These are phyloP conservation scores for Porites lobata DNA, from an alignment of 92 coral and sea anemone species.

Conservation along the genomic window DNA sequence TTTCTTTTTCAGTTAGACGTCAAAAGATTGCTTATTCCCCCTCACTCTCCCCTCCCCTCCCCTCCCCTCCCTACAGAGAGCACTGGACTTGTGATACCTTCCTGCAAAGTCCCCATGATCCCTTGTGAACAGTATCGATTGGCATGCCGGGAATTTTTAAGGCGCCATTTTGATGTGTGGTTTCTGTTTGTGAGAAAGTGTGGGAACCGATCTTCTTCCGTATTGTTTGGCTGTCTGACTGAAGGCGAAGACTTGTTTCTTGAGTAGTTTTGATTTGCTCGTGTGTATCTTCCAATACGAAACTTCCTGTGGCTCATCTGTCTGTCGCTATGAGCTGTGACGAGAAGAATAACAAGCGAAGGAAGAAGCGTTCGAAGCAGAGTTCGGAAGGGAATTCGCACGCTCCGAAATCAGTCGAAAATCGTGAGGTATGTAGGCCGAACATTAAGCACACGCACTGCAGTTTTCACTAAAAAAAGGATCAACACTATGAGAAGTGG, in stretches of 20 bases:
- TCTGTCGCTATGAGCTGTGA: constrained; percentile 53
- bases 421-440: constrained; percentile 24
- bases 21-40: too few relatives aligned
- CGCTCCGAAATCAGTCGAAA: constrained; percentile 29
- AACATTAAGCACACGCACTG: neutral
- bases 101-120: constrained; percentile 17
- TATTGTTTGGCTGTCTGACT: constrained; percentile 36
- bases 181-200: constrained; percentile 30
- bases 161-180: constrained; percentile 65
- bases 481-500: constrained; percentile 1
- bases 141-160: constrained; percentile 49
- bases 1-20: too few relatives aligned
- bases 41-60: neutral
- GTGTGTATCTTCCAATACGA: neutral
- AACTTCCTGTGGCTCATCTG: constrained; percentile 26
- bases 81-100: neutral
- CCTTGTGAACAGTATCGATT: constrained; percentile 15
- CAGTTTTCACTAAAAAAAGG: neutral
- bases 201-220: constrained; percentile 25
- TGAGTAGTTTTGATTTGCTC: constrained; percentile 8
- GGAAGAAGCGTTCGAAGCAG: constrained; percentile 56
- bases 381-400: constrained; percentile 30
- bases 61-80: neutral
- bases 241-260: constrained; percentile 35
- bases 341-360: constrained; percentile 55